A percentile compares a stretch with the other conserved stretches of the same genome.
Evolutionary conservation across 2,888 invertebrate genomes (phyloP).

Genomic region (Deilephila porcellus): DNA sequence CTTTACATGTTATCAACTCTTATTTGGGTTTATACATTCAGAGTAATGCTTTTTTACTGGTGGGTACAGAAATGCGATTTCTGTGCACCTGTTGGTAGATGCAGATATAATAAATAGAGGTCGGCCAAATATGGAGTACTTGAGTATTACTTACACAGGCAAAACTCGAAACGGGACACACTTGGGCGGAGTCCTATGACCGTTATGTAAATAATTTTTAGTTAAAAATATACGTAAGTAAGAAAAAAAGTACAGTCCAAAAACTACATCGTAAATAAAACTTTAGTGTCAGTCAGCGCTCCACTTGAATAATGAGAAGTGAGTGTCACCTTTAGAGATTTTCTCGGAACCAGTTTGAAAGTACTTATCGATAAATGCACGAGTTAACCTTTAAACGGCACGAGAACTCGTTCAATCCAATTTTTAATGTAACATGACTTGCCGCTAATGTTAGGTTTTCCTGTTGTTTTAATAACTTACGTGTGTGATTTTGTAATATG

Average conservation of each 20-base stretch:
- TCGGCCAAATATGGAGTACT: too few species aligned
- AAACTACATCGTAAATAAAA: conserved; percentile 1
- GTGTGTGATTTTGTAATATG: neutral
- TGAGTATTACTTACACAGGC: too few species aligned
- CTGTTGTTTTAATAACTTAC: conserved; percentile 29
- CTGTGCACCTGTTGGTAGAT: too few species aligned
- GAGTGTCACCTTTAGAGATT: conserved; percentile 48
- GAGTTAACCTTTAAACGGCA: conserved; percentile 56
- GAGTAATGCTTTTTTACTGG: too few species aligned
- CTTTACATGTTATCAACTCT: too few species aligned
- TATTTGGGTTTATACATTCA: too few species aligned
- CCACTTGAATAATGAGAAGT: conserved; percentile 26
- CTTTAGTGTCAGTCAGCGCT: conserved; percentile 14
- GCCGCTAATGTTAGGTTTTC: conserved; percentile 45
- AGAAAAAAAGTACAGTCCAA: neutral
- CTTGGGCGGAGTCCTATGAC: too few species aligned
- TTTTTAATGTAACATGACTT: conserved; percentile 48
- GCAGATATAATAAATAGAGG: too few species aligned
- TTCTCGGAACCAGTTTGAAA: conserved; percentile 63
- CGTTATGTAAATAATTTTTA: too few species aligned
- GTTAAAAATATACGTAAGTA: neutral
- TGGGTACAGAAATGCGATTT: too few species aligned
- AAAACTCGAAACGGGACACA: too few species aligned
- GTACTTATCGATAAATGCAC: conserved; percentile 48
- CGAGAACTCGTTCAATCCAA: conserved; percentile 45